A percentile compares a stretch with the other conserved stretches of the same genome.
Evolutionary conservation across 2,113 vertebrate genomes (phyloP).

Genomic region (Phaethornis superciliosus): DNA sequence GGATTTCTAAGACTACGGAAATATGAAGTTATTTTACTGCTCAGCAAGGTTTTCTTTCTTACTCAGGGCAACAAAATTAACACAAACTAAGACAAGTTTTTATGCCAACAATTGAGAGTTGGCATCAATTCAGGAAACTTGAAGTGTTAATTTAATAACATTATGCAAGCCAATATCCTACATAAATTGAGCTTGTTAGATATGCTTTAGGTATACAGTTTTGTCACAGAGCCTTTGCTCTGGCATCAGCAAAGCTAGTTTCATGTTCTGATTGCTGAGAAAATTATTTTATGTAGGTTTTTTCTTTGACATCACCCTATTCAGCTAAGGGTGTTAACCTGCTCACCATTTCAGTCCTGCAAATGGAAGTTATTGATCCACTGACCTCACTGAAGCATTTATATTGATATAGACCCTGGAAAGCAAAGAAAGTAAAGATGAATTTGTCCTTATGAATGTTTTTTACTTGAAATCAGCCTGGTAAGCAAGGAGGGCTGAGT

Average conservation of each 20-base stretch:
- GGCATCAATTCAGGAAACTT: neutral
- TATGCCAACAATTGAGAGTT: neutral
- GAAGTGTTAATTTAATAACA: neutral
- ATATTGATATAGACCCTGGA: neutral
- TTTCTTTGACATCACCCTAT: neutral
- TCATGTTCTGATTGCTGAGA: neutral
- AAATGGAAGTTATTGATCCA: neutral
- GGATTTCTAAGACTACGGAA: neutral
- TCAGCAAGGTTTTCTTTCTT: neutral
- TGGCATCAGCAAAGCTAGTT: neutral
- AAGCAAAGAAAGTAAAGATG: neutral
- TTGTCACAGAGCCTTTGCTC: neutral
- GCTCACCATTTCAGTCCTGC: neutral
- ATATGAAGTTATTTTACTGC: neutral
- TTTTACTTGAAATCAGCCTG: constrained; percentile 2
- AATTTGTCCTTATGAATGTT: neutral
- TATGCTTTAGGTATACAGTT: neutral
- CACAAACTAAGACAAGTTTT: neutral
- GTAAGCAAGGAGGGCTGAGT: neutral
- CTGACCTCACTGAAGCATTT: neutral
- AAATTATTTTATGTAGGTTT: neutral
- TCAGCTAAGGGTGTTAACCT: neutral
- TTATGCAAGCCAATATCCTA: neutral
- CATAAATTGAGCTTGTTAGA: neutral
- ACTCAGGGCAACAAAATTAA: neutral